A percentile compares a stretch with the other conserved stretches of the same genome.
These are phyloP conservation scores for Atlantisia rogersi DNA, from an alignment of 2,113 vertebrate species.

Conservation along the genomic window DNA sequence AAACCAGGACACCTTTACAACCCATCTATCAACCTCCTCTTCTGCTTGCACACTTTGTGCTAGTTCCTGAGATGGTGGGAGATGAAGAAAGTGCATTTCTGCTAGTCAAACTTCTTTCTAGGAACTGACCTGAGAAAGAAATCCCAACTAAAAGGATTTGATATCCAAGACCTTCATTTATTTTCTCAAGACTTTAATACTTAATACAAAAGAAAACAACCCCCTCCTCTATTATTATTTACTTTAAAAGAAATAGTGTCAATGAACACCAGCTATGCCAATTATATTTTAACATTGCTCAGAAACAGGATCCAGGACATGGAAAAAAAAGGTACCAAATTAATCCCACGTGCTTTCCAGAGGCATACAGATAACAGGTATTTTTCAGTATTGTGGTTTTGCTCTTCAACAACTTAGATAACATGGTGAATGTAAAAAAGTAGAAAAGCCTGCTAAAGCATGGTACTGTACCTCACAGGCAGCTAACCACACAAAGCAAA, in stretches of 20 bases:
- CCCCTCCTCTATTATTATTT: background rate
- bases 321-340: constrained; percentile 10
- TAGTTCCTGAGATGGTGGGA: background rate
- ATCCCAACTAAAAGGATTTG: constrained; percentile 25
- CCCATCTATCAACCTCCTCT: background rate
- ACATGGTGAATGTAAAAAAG: background rate
- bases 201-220: background rate
- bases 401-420: constrained; percentile 7
- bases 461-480: background rate
- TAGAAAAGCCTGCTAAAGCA: background rate
- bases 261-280: background rate
- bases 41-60: background rate
- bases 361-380: background rate
- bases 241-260: background rate
- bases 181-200: constrained; percentile 40
- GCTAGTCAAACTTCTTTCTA: background rate
- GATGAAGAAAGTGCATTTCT: background rate
- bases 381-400: constrained; percentile 21
- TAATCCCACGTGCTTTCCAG: constrained; percentile 37
- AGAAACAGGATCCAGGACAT: background rate
- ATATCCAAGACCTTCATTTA: constrained; percentile 46
- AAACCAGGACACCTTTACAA: background rate
- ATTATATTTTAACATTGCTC: background rate
- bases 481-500: constrained; percentile 54
- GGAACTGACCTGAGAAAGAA: constrained; percentile 2